Evolutionary conservation across 2,113 vertebrate species (phyloP).

Genomic region (Suncus etruscus): DNA sequence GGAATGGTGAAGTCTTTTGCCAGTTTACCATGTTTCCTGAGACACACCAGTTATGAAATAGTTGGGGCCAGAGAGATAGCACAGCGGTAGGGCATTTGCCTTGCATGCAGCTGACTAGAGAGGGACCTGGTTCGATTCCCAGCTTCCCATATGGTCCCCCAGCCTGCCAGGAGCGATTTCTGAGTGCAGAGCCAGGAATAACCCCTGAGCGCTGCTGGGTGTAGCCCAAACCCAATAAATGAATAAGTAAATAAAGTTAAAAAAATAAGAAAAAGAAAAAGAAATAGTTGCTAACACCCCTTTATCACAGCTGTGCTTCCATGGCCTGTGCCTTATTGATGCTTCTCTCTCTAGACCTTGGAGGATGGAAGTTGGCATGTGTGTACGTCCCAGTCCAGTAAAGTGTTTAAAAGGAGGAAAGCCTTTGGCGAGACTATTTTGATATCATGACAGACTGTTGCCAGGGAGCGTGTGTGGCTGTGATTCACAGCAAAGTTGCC

Average conservation of each 20-base stretch:
- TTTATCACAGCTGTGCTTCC: neutral
- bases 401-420: conserved; percentile 49
- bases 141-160: no score
- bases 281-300: neutral
- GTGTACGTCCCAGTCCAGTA: neutral
- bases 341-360: conserved; percentile 13
- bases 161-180: no score
- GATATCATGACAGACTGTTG: conserved; percentile 36
- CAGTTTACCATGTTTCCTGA: neutral
- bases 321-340: conserved; percentile 2
- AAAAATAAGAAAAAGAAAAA: no score
- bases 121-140: no score
- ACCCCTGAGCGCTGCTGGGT: no score
- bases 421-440: conserved; percentile 17
- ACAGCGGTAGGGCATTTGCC: no score
- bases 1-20: neutral
- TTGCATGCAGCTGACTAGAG: no score
- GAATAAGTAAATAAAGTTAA: no score
- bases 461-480: conserved; percentile 26
- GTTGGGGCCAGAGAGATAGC: no score
- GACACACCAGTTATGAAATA: neutral
- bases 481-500: conserved; percentile 14
- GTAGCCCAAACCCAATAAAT: no score
- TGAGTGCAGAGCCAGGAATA: no score
- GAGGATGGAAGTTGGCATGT: neutral